Evolutionary conservation across 2,797 vertebrate species (phyloP).

Genomic region (Antrozous pallidus): DNA sequence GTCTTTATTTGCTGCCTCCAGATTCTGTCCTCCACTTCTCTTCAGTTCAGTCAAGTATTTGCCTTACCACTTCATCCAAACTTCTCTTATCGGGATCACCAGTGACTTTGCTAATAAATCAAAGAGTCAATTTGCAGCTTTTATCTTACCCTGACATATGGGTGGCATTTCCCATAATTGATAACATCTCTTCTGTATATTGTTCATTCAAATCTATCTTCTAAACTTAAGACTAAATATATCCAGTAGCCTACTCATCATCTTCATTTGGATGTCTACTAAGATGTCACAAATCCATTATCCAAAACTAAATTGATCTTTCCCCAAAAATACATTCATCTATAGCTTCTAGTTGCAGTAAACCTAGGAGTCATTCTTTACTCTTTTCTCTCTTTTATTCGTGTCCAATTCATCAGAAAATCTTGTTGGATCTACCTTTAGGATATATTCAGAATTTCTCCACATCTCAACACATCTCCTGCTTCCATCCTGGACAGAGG

Average conservation of each 20-base stretch:
- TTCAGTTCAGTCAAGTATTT: background rate
- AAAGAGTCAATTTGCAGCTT: background rate
- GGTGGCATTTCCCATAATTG: background rate
- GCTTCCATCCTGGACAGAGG: background rate
- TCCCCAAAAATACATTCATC: background rate
- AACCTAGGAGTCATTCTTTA: background rate
- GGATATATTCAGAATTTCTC: constrained; percentile 3
- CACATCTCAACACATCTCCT: background rate
- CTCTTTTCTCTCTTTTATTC: background rate
- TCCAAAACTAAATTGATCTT: constrained; percentile 29
- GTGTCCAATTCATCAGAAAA: background rate
- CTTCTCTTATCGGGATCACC: background rate
- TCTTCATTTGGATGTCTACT: background rate
- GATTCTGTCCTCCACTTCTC: background rate
- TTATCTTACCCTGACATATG: background rate
- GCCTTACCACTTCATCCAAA: background rate
- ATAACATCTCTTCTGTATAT: background rate
- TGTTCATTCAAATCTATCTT: constrained; percentile 25
- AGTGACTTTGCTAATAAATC: background rate
- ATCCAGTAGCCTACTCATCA: background rate
- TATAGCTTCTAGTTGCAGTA: background rate
- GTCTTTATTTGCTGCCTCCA: background rate
- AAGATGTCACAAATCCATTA: background rate
- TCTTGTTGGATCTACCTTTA: background rate
- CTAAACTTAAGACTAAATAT: background rate